Evolutionary conservation across 2,888 invertebrate genomes (phyloP), one percentile per base, ranked within the genome.

Genomic region (Caenorhabditis japonica): DNA sequence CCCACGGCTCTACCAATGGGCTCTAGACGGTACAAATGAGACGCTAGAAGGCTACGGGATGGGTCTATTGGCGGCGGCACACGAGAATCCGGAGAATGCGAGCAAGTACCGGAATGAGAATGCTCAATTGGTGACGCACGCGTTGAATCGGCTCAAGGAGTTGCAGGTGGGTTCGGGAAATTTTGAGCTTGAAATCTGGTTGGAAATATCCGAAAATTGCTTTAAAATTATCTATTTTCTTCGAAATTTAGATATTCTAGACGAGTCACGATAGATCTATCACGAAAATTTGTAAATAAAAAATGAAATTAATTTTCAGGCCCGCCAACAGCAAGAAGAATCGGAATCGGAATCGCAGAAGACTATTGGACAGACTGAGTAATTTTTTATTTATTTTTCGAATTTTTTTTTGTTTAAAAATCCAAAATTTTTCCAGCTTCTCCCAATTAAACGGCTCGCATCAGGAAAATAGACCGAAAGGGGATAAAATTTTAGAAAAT

Each of bases 21-120:
- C 95, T 3, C 93, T 93, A 78, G 92, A 91, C 81, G 93, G 93
- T 0, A 90, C 92, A 13, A 81, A 83, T 12, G 95, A 97, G 88
- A 97, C 96, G 0, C 90, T 97, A 38, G 93, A 94, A 88, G 94
- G 94, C 76, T 99, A 97, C 89, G 94, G 97, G 0, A 94, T 94
- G 0, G 97, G 96, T 0, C 90, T 99, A 17, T 89, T 99, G 25
- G 96, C 94, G 0, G 93, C 94, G 12, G 95, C 96, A 0, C 95
- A 97, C 95, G 97, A 97, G 88, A 93, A 95, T 3, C 94, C 94
- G 82, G 97, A 97, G 83, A 94, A 96, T 68, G 96, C 96, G 0
- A 92, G 94, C 3, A 93, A 93, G 84, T 94, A 93, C 87, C 92
- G 94, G 15, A 53, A 38, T 19, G 56, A 83, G 19, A 85, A 84